phyloP scores from a whole-genome alignment of 2,797 vertebrate species.

The Crenuchus spilurus region DNA sequence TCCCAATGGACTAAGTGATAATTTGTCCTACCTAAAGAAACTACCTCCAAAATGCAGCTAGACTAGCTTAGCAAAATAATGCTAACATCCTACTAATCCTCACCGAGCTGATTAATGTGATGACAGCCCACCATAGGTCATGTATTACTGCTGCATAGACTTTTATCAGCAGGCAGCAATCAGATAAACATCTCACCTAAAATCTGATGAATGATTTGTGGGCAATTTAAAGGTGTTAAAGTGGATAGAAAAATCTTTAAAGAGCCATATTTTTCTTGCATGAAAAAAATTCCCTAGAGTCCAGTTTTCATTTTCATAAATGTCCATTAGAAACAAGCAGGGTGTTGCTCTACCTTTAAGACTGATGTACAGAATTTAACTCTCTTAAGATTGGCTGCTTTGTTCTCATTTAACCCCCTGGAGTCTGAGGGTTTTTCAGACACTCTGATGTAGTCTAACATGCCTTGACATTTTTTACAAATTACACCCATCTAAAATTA shows the following conservation, averaged over 20 bases:
- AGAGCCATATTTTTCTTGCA: no score
- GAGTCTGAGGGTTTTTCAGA: no score
- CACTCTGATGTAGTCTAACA: no score
- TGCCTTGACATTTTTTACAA: no score
- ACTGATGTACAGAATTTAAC: no score
- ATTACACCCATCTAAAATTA: no score
- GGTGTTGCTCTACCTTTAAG: no score
- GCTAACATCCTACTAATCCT: constrained; percentile 45
- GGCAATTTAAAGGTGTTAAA: neutral
- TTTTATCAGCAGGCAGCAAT: constrained; percentile 9
- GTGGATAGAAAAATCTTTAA: neutral
- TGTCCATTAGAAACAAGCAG: no score
- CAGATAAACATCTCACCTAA: neutral
- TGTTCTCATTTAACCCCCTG: no score
- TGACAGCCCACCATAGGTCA: constrained; percentile 20
- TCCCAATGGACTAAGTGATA: neutral
- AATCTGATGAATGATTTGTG: neutral
- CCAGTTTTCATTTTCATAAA: no score
- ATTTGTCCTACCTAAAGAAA: neutral
- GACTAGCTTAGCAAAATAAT: constrained; percentile 25
- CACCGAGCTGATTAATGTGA: constrained; percentile 43
- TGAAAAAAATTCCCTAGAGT: no score
- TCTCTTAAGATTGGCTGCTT: no score
- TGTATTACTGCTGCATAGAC: constrained; percentile 20
- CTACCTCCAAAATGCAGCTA: constrained; percentile 15